Evolutionary conservation across 2,797 vertebrate species (phyloP), one percentile per base, ranked within the genome.

Genomic region (Artibeus jamaicensis): DNA sequence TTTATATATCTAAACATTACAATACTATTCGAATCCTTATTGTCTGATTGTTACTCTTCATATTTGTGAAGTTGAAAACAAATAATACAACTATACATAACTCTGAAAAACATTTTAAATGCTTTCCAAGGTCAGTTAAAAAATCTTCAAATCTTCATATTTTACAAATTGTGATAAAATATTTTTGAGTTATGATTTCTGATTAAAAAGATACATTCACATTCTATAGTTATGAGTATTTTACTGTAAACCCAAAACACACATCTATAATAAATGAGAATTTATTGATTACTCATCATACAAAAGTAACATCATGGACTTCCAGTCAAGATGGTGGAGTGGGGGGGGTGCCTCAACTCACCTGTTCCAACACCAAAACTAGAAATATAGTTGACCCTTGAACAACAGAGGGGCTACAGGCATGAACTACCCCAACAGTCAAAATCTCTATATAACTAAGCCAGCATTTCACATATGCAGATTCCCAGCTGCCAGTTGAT

Each of bases 91-190:
- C 3, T 12, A 59, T 19, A 67, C 1, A 68, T n/a, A 86, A 86
- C 57, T 95, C 18, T 89, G 93, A 79, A 95, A 95, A 89, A 14
- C 48, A 93, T 89, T 76, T n/a, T 91, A 89, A 71, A 44, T 92
- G 74, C 50, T 29, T 83, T 92, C 48, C 24, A 84, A 89, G 48
- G 14, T 91, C 0, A 93, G 7, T 86, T 77, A 89, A 87, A 59
- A 10, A 86, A 53, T 15, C 39, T 83, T 32, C 0, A 34, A 86
- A 74, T 79, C 57, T 42, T 71, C 79, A 11, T 93, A 34, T 67
- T 67, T 82, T 12, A 42, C 29, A 84, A 87, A 94, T 22, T 19
- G 22, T 74, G 59, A 71, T 22, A 73, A 82, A 95, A 86, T 19
- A 0, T 82, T 77, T 86, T 81, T 71, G 34, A 42, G 39, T 74